Conservation (phyloP, 2,113 vertebrate species). For the Alosa alosa region DNA sequence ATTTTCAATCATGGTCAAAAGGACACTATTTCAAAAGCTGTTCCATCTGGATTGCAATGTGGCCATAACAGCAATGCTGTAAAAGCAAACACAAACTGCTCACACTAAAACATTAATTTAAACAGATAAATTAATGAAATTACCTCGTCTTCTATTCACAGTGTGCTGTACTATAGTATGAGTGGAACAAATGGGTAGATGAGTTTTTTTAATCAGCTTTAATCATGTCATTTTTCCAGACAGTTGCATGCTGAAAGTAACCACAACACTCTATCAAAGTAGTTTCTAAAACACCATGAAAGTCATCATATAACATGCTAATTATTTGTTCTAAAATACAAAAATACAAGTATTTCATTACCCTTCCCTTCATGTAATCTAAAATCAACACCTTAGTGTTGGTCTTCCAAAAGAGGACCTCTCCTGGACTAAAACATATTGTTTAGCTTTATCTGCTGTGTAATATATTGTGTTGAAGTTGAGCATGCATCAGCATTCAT, state of each 20-base stretch:
- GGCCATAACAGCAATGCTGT: background rate
- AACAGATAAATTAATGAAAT: background rate
- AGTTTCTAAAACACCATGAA: background rate
- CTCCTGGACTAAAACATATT: background rate
- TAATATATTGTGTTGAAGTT: background rate
- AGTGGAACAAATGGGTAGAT: background rate
- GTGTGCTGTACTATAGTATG: background rate
- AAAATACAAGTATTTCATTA: background rate
- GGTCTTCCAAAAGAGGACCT: background rate
- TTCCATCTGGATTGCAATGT: background rate
- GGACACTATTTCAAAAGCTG: background rate
- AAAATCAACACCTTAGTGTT: background rate
- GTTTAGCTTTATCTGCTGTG: background rate
- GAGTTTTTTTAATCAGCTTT: background rate
- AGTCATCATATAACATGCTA: background rate
- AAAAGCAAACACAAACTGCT: background rate
- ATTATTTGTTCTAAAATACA: background rate
- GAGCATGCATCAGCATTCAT: background rate
- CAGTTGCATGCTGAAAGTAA: background rate
- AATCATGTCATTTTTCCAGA: background rate
- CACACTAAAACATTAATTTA: background rate
- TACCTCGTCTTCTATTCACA: background rate
- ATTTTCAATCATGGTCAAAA: background rate
- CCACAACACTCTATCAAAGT: background rate
- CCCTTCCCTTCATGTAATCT: background rate